These are phyloP conservation scores for Alosa sapidissima DNA, from an alignment of 2,797 vertebrate genomes.

Conservation along the genomic window DNA sequence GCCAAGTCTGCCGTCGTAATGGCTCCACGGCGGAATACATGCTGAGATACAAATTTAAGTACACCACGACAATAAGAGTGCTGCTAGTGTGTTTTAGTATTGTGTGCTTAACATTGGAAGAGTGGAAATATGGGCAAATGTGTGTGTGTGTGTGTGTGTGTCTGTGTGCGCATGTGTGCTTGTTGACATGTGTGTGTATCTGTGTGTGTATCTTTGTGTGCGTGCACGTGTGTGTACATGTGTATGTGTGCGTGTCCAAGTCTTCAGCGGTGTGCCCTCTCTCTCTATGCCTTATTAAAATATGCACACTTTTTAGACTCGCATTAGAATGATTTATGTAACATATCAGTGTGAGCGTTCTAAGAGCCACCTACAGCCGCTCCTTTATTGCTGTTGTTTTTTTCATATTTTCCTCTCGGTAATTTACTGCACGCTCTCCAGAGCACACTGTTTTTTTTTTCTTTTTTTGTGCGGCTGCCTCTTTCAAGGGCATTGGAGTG, in stretches of 20 bases:
- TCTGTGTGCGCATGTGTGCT: not conserved
- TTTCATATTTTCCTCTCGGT: constrained; percentile 64
- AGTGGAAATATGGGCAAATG: not conserved
- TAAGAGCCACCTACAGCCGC: constrained; percentile 67
- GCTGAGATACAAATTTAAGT: constrained; percentile 43
- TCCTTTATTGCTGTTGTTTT: constrained; percentile 74
- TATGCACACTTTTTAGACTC: constrained; percentile 72
- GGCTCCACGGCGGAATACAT: constrained; percentile 34
- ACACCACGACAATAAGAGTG: constrained; percentile 35
- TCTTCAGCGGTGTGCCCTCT: constrained; percentile 38
- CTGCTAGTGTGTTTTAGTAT: constrained; percentile 12
- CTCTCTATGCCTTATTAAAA: constrained; percentile 62
- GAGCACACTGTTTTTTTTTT: constrained; percentile 53
- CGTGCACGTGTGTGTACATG: not conserved
- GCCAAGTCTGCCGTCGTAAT: constrained; percentile 38
- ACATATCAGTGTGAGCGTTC: constrained; percentile 58
- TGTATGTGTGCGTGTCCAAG: constrained; percentile 27
- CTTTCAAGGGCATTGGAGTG: constrained; percentile 71
- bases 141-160: constrained; percentile 1
- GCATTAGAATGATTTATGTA: constrained; percentile 78
- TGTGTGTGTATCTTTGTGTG: not conserved
- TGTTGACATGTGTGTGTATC: not conserved
- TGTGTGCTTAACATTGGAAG: not conserved
- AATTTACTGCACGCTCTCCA: constrained; percentile 69
- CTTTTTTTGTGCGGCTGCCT: constrained; percentile 56